phyloP scores from a whole-genome alignment of 2,113 vertebrate genomes.

The Lasiurus cinereus region DNA sequence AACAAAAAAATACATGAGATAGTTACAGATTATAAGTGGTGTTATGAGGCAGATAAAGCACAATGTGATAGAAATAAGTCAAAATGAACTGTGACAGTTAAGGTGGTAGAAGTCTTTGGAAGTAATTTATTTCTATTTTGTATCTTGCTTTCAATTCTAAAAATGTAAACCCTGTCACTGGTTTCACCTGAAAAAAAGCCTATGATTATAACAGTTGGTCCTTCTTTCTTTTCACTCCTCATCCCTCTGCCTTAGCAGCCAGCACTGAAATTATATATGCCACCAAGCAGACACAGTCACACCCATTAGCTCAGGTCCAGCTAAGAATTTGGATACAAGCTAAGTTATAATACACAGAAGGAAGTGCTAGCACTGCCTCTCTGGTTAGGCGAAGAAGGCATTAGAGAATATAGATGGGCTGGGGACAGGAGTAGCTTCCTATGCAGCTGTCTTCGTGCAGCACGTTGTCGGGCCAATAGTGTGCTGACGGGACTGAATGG shows the following conservation, averaged over 20 bases:
- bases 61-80: not conserved
- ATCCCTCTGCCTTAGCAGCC: not conserved
- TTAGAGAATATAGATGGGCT: not conserved
- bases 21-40: not conserved
- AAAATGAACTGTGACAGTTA: not conserved
- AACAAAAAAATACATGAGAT: not conserved
- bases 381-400: not conserved
- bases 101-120: not conserved
- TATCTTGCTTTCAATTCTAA: conserved; percentile 31
- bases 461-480: not conserved
- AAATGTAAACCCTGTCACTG: not conserved
- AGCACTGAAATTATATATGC: not conserved
- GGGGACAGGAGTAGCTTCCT: not conserved
- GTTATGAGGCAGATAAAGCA: not conserved
- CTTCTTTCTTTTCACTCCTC: not conserved
- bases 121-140: conserved; percentile 7
- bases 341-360: not conserved
- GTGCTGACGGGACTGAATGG: not conserved
- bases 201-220: not conserved
- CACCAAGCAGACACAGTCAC: not conserved
- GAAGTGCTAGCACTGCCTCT: not conserved
- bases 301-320: not conserved
- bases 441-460: not conserved
- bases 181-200: not conserved
- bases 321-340: not conserved